Evolutionary conservation across 1,140 invertebrate species (phyloP).

Genomic region (Ladona fulva): DNA sequence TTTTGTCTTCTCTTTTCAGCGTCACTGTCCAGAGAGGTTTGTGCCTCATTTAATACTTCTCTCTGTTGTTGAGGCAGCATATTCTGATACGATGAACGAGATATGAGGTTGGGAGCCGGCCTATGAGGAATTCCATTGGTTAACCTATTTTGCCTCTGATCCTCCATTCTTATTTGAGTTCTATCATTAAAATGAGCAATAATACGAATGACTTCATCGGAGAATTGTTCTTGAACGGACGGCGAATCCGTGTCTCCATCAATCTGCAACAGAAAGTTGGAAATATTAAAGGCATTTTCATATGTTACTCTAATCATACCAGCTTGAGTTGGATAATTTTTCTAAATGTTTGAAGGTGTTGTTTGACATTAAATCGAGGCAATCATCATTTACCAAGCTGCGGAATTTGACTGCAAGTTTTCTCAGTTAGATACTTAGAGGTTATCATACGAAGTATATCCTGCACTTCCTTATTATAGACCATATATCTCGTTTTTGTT

Average conservation of each 20-base stretch:
- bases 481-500: no score
- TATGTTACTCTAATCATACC: no score
- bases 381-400: not conserved
- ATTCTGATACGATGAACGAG: not conserved
- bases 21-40: not conserved
- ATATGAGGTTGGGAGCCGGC: not conserved
- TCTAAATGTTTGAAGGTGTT: no score
- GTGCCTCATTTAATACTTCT: not conserved
- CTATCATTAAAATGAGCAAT: not conserved
- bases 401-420: no score
- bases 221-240: conserved; percentile 60
- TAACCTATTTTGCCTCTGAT: not conserved
- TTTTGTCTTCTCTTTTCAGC: not conserved
- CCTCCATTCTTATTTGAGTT: not conserved
- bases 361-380: no score
- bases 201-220: conserved; percentile 42
- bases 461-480: no score
- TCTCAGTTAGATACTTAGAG: no score
- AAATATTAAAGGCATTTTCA: no score
- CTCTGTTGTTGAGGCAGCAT: not conserved
- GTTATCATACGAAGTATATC: no score
- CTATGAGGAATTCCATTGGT: not conserved
- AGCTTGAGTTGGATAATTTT: no score
- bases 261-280: conserved; percentile 41
- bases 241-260: conserved; percentile 67